Evolutionary conservation across 2,113 vertebrate species (phyloP).

Genomic region (Microtus oregoni): DNA sequence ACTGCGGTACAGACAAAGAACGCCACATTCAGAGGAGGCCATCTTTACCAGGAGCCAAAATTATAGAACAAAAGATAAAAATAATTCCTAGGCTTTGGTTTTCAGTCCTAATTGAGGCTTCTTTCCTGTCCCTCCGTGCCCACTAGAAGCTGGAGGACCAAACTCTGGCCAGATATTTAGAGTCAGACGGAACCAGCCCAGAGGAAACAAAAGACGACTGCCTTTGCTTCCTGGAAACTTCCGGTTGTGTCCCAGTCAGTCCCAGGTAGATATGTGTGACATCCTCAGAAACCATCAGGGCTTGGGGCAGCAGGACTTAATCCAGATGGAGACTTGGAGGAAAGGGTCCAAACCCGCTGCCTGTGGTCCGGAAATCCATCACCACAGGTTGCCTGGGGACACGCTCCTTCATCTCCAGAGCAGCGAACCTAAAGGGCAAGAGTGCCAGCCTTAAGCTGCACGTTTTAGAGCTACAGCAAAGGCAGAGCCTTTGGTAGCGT

Average conservation of each 20-base stretch:
- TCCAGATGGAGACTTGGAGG: not conserved
- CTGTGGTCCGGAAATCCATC: slow-evolving; percentile 4
- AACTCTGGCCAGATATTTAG: not conserved
- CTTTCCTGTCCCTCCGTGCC: not conserved
- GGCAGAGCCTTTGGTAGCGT: not conserved
- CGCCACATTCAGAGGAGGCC: not conserved
- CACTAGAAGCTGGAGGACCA: not conserved
- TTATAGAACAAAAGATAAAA: not conserved
- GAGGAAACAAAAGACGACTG: not conserved
- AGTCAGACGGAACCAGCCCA: not conserved
- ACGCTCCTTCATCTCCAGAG: not conserved
- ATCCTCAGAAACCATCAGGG: not conserved
- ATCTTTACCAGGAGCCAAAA: slow-evolving; percentile 36
- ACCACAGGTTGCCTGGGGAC: not conserved
- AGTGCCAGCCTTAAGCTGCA: not conserved
- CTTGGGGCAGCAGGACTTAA: not conserved
- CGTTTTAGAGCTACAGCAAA: not conserved
- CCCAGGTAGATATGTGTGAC: not conserved
- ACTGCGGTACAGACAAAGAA: slow-evolving; percentile 26
- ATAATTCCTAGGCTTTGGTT: not conserved
- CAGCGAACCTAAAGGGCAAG: not conserved
- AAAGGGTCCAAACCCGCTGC: not conserved
- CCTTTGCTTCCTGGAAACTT: slow-evolving; percentile 25
- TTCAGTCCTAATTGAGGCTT: not conserved
- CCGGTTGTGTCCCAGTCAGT: not conserved